Conservation (phyloP, 2,888 invertebrate genomes). For the Diploptera punctata region DNA sequence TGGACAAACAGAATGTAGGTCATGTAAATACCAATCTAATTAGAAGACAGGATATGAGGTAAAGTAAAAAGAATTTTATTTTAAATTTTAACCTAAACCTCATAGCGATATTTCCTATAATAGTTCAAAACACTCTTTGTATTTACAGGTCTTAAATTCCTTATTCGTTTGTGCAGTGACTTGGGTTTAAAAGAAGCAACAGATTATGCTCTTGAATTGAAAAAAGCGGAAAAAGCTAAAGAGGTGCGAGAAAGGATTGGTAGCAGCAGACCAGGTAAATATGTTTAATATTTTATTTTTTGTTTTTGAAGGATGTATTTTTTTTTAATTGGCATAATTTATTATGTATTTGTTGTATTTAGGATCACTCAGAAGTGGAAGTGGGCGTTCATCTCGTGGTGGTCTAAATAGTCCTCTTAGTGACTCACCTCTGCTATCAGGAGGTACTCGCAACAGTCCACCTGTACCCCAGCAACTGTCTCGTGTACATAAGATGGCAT, state of each 20-base stretch:
- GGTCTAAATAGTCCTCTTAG: slow-evolving; percentile 48
- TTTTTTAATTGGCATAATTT: no score
- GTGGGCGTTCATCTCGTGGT: slow-evolving; percentile 62
- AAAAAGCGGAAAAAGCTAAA: slow-evolving; percentile 68
- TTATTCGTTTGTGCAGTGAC: slow-evolving; percentile 88
- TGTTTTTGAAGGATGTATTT: no score
- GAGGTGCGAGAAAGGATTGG: slow-evolving; percentile 64
- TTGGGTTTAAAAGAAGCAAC: slow-evolving; percentile 90
- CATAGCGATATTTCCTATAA: no score
- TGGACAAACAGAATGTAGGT: no score
- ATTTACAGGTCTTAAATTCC: slow-evolving; percentile 74
- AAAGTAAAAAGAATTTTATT: no score
- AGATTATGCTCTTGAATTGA: slow-evolving; percentile 83
- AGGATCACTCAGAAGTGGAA: slow-evolving; percentile 59
- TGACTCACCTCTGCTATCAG: slow-evolving; percentile 26
- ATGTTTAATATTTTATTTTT: no score
- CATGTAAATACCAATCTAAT: no score
- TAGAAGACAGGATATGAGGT: no score
- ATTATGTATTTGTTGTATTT: no score
- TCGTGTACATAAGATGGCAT: slow-evolving; percentile 24
- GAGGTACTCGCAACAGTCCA: slow-evolving; percentile 20
- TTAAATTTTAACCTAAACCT: no score
- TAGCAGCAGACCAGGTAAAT: slow-evolving; percentile 62
- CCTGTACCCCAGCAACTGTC: background rate
- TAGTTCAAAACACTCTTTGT: no score